Conservation (phyloP, 2,113 vertebrate species). For the Choloepus hoffmanni region DNA sequence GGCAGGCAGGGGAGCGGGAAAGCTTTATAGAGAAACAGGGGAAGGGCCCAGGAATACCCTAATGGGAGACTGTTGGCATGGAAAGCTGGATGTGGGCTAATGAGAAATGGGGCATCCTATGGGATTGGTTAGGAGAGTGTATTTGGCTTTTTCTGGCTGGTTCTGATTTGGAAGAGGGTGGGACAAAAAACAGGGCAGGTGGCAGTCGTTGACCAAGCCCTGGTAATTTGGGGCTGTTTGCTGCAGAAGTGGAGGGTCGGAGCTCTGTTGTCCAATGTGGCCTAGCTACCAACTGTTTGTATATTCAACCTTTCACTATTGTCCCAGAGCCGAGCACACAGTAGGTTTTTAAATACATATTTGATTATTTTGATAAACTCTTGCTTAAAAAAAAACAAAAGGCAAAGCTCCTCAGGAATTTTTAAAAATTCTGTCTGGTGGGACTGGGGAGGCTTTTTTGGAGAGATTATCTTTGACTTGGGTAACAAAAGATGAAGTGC, state of each 20-base stretch:
- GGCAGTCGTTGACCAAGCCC: neutral
- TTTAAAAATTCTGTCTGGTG: neutral
- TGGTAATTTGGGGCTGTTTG: neutral
- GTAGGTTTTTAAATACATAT: neutral
- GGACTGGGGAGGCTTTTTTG: neutral
- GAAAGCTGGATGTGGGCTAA: neutral
- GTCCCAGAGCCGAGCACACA: neutral
- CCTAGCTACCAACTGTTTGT: neutral
- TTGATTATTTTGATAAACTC: neutral
- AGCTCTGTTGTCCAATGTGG: too few species aligned
- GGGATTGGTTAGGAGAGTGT: neutral
- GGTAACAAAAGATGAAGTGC: neutral
- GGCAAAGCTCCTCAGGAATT: neutral
- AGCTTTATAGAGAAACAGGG: neutral
- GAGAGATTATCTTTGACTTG: neutral
- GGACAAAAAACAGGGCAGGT: neutral
- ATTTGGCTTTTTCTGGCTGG: neutral
- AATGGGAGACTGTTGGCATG: neutral
- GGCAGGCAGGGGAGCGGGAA: neutral
- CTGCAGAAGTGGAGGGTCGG: neutral
- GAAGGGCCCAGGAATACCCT: neutral
- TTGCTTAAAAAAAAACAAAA: neutral
- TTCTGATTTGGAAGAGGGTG: neutral
- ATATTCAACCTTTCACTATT: neutral
- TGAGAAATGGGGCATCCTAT: neutral